Evolutionary conservation across 2,888 invertebrate genomes (phyloP).

Genomic region (Drosophila crucigera): DNA sequence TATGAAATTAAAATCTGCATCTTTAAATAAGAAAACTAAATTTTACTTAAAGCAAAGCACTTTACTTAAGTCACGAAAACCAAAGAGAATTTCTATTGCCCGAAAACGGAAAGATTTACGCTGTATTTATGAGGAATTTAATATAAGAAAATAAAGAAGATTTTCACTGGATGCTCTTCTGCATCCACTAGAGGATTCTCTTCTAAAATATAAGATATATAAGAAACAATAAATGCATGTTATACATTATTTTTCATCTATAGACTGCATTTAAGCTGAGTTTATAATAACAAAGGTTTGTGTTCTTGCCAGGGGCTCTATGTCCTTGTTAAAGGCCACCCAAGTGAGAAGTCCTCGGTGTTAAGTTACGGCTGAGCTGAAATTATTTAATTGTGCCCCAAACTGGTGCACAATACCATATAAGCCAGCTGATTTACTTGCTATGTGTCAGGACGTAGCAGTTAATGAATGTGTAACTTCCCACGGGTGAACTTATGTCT

Average conservation of each 20-base stretch:
- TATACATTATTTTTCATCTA: background rate
- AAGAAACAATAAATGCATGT: background rate
- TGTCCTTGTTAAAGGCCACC: conserved; percentile 11
- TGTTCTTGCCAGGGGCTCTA: conserved; percentile 19
- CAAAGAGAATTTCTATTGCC: background rate
- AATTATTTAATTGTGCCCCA: conserved; percentile 66
- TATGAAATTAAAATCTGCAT: background rate
- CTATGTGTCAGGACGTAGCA: conserved; percentile 9
- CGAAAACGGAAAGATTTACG: background rate
- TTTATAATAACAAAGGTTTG: conserved; percentile 48
- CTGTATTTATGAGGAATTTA: background rate
- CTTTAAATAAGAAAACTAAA: background rate
- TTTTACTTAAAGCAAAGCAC: background rate
- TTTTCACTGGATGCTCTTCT: background rate
- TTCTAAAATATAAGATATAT: background rate
- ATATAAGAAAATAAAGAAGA: background rate
- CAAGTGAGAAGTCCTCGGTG: conserved; percentile 13
- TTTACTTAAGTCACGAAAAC: background rate
- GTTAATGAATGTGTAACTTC: conserved; percentile 45
- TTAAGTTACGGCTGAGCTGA: conserved; percentile 43
- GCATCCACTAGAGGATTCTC: background rate
- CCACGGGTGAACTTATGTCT: conserved; percentile 39
- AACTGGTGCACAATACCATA: conserved; percentile 17
- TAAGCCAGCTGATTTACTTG: conserved; percentile 21
- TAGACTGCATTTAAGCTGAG: background rate